These are phyloP conservation scores for Cosmia pyralina DNA, from an alignment of 2,888 invertebrate genomes.

Conservation along the genomic window DNA sequence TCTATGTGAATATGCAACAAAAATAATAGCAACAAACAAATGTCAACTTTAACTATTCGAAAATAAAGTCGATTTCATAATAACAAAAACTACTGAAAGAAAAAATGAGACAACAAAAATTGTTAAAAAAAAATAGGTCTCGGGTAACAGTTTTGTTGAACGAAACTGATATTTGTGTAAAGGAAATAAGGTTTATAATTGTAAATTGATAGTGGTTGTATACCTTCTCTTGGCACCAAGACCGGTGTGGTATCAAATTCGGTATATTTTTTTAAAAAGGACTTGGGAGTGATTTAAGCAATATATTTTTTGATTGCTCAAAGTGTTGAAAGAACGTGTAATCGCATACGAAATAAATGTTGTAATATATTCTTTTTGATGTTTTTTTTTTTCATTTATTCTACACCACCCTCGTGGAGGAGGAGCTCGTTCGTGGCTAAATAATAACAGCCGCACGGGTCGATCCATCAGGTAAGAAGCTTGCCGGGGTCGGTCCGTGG, in stretches of 20 bases:
- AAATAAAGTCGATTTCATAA: background rate
- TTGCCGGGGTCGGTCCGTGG: too few relatives aligned
- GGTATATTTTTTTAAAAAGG: constrained; percentile 56
- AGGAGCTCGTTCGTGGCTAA: too few relatives aligned
- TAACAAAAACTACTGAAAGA: background rate
- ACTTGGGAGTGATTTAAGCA: constrained; percentile 48
- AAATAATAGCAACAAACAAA: background rate
- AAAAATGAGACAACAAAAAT: background rate
- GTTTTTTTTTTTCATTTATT: constrained; percentile 33
- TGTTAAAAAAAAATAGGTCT: constrained; percentile 8
- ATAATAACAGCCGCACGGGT: too few relatives aligned
- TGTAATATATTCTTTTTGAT: constrained; percentile 67
- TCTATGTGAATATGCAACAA: background rate
- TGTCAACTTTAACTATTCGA: background rate
- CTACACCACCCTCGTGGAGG: too few relatives aligned
- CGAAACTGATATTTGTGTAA: constrained; percentile 35
- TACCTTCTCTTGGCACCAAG: constrained; percentile 13
- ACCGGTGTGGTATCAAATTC: constrained; percentile 55
- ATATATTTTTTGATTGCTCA: constrained; percentile 73
- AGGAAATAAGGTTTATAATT: constrained; percentile 31
- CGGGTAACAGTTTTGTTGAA: constrained; percentile 34
- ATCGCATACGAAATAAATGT: constrained; percentile 64
- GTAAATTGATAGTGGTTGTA: constrained; percentile 39
- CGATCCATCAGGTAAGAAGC: too few relatives aligned
- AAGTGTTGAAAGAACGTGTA: constrained; percentile 51